These are phyloP conservation scores for Xylocampa areola DNA, from an alignment of 2,888 invertebrate genomes.

Conservation along the genomic window DNA sequence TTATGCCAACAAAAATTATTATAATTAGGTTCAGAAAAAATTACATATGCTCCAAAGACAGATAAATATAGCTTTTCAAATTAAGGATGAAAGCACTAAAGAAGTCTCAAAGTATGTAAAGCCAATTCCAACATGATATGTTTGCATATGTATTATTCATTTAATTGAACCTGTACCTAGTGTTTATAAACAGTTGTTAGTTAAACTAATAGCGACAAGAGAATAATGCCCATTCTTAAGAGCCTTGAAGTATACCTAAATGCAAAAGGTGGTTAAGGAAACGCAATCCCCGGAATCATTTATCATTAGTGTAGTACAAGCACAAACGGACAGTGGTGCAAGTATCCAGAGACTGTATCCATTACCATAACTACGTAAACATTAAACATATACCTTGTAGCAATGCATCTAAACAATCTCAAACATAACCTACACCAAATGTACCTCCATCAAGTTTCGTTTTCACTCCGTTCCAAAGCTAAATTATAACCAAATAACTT, in stretches of 20 bases:
- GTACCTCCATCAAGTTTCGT: slow-evolving; percentile 4
- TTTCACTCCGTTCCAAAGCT: slow-evolving; percentile 1
- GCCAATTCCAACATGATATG: too few relatives aligned
- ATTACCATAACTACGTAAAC: slow-evolving; percentile 54
- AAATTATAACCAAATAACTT: slow-evolving; percentile 1
- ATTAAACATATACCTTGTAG: slow-evolving; percentile 40
- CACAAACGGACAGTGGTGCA: slow-evolving; percentile 55
- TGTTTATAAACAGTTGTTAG: slow-evolving; percentile 54
- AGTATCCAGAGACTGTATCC: slow-evolving; percentile 53
- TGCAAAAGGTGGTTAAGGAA: slow-evolving; percentile 69
- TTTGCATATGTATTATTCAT: too few relatives aligned
- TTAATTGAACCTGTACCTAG: too few relatives aligned
- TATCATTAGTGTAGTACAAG: slow-evolving; percentile 69
- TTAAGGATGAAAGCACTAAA: slow-evolving; percentile 27
- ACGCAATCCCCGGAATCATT: slow-evolving; percentile 69
- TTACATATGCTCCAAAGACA: slow-evolving; percentile 32
- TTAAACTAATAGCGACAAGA: slow-evolving; percentile 64
- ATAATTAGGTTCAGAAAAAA: slow-evolving; percentile 37
- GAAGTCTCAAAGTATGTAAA: not conserved
- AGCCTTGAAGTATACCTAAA: slow-evolving; percentile 65
- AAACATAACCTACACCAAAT: slow-evolving; percentile 12
- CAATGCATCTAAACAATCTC: slow-evolving; percentile 37
- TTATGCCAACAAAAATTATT: slow-evolving; percentile 53
- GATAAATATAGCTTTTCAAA: slow-evolving; percentile 39
- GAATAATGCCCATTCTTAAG: slow-evolving; percentile 63